Evolutionary conservation across 2,888 invertebrate species (phyloP).

Genomic region (Chrysina gloriosa): DNA sequence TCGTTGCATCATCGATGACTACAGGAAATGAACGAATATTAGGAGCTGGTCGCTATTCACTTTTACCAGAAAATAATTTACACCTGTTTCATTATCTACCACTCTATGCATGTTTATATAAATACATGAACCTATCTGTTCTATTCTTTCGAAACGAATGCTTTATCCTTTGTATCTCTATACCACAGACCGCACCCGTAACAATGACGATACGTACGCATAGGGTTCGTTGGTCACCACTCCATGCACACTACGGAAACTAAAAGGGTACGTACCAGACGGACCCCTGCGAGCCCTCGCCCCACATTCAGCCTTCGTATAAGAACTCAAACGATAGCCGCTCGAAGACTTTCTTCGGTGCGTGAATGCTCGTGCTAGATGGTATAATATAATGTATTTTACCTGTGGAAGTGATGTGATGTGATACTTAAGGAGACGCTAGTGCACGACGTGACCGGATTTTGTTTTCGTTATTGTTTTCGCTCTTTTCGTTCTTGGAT

Average conservation of each 20-base stretch:
- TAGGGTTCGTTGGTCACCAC: slow-evolving; percentile 17
- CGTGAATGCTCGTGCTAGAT: slow-evolving; percentile 41
- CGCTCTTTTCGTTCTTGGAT: slow-evolving; percentile 37
- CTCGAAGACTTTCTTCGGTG: slow-evolving; percentile 52
- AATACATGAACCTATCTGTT: too few species aligned
- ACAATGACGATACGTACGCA: slow-evolving; percentile 2
- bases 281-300: slow-evolving; percentile 46
- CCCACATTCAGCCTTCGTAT: slow-evolving; percentile 50
- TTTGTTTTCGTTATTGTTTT: slow-evolving; percentile 11
- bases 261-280: slow-evolving; percentile 26
- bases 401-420: slow-evolving; percentile 49
- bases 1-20: too few species aligned
- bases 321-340: slow-evolving; percentile 51
- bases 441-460: slow-evolving; percentile 24
- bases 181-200: not conserved
- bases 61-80: too few species aligned
- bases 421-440: slow-evolving; percentile 32
- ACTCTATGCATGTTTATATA: too few species aligned
- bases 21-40: too few species aligned
- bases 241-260: not conserved
- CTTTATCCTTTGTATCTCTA: too few species aligned
- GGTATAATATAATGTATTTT: slow-evolving; percentile 31
- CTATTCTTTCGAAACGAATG: too few species aligned
- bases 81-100: too few species aligned
- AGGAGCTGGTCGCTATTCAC: too few species aligned